Evolutionary conservation across 1,140 invertebrate species (phyloP).

Genomic region (Drosophila ambigua): DNA sequence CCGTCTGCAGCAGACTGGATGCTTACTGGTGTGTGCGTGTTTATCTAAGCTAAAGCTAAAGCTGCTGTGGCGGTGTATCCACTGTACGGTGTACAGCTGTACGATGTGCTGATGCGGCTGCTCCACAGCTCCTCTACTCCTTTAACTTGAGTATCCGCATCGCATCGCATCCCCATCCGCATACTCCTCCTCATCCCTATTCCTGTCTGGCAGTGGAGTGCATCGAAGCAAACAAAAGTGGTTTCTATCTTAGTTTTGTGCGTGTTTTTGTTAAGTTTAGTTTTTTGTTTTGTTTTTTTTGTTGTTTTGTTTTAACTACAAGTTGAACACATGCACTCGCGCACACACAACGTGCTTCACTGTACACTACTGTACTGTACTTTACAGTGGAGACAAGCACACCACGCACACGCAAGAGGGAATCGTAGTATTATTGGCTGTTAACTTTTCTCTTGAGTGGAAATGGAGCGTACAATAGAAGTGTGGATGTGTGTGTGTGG

Average conservation of each 20-base stretch:
- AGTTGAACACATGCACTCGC: conserved; percentile 43
- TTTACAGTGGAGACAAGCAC: conserved; percentile 3
- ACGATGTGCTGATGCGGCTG: too few relatives aligned
- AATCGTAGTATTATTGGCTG: conserved; percentile 39
- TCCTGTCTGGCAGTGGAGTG: conserved; percentile 1
- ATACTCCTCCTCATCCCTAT: neutral
- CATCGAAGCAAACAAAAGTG: too few relatives aligned
- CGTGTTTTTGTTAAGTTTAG: neutral
- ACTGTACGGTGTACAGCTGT: too few relatives aligned
- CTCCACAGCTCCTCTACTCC: too few relatives aligned
- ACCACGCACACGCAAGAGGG: conserved; percentile 27
- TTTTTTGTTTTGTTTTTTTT: neutral
- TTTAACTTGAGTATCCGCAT: too few relatives aligned
- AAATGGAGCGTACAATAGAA: conserved; percentile 28
- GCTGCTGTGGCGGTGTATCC: conserved; percentile 6
- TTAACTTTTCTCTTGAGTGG: conserved; percentile 44
- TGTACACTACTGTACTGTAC: conserved; percentile 3
- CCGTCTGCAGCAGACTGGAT: neutral
- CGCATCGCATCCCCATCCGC: neutral
- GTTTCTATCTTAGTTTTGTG: conserved; percentile 20
- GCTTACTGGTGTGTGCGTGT: neutral
- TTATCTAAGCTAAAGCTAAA: conserved; percentile 11
- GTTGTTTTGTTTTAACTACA: conserved; percentile 21
- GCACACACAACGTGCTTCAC: conserved; percentile 16
- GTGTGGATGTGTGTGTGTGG: conserved; percentile 6